These are phyloP conservation scores for Anticlea derivata DNA, from an alignment of 2,888 invertebrate genomes.

Conservation along the genomic window DNA sequence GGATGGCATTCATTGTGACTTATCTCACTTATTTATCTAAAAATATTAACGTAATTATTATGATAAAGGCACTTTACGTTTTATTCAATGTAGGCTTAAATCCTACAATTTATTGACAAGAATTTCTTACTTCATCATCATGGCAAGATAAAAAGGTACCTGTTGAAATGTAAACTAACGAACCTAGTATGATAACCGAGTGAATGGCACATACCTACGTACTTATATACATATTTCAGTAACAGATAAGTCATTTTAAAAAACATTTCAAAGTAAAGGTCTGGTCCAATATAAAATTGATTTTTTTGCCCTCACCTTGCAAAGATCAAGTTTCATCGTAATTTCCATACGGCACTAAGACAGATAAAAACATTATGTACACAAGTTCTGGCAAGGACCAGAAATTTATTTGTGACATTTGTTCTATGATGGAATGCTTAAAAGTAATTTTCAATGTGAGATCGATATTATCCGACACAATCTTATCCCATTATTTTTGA, in stretches of 20 bases:
- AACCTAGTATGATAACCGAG: constrained; percentile 78
- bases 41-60: constrained; percentile 73
- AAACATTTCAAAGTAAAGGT: constrained; percentile 1
- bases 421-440: constrained; percentile 75
- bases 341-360: constrained; percentile 72
- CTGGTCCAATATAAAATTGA: constrained; percentile 16
- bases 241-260: constrained; percentile 20
- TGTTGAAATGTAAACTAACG: constrained; percentile 78
- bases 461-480: constrained; percentile 79
- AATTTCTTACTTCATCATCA: constrained; percentile 81
- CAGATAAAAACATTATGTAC: constrained; percentile 65
- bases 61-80: constrained; percentile 77
- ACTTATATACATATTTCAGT: constrained; percentile 49
- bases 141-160: constrained; percentile 84
- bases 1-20: constrained; percentile 84
- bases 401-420: constrained; percentile 67
- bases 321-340: constrained; percentile 55
- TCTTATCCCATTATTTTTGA: constrained; percentile 67
- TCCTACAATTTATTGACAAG: constrained; percentile 73
- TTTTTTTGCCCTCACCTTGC: constrained; percentile 65
- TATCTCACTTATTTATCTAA: constrained; percentile 77
- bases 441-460: constrained; percentile 82
- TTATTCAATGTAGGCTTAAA: constrained; percentile 66
- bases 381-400: constrained; percentile 61
- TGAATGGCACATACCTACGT: constrained; percentile 75